phyloP scores from a whole-genome alignment of 2,888 invertebrate species.

The Dermolepida albohirtum region DNA sequence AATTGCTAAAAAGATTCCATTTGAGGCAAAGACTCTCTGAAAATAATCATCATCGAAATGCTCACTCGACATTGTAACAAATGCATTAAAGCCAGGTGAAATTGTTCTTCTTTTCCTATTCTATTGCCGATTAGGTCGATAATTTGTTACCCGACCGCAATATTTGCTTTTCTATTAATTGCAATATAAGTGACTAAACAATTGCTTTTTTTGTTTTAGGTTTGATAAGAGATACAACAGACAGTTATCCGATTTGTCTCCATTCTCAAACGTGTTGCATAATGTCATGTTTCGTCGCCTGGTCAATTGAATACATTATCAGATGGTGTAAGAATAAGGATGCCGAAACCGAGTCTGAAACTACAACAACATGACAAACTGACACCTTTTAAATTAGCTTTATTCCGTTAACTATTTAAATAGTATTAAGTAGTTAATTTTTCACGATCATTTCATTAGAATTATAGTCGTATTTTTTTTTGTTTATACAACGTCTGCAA shows the following conservation, averaged over 20 bases:
- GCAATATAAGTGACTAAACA: background rate
- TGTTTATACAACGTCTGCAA: slow-evolving; percentile 14
- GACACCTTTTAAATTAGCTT: slow-evolving; percentile 34
- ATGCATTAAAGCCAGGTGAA: no score
- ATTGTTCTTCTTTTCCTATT: no score
- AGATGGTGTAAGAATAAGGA: slow-evolving; percentile 60
- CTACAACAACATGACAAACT: slow-evolving; percentile 51
- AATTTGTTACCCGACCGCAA: no score
- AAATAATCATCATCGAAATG: no score
- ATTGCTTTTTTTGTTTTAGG: slow-evolving; percentile 65
- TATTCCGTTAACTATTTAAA: slow-evolving; percentile 25
- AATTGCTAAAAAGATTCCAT: no score
- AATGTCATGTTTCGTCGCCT: slow-evolving; percentile 75
- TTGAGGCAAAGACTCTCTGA: no score
- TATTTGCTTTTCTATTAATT: no score
- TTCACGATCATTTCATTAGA: slow-evolving; percentile 17
- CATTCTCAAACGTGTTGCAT: slow-evolving; percentile 80
- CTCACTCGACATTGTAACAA: no score
- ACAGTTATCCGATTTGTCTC: slow-evolving; percentile 76
- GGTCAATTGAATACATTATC: slow-evolving; percentile 74
- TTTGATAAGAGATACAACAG: slow-evolving; percentile 75
- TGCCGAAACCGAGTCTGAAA: slow-evolving; percentile 62
- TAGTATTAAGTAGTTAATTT: slow-evolving; percentile 35
- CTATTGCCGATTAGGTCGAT: no score
- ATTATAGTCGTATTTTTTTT: background rate